Evolutionary conservation across 2,888 invertebrate species (phyloP), one percentile per base, ranked within the genome.

Genomic region (Orchesellides sinensis): DNA sequence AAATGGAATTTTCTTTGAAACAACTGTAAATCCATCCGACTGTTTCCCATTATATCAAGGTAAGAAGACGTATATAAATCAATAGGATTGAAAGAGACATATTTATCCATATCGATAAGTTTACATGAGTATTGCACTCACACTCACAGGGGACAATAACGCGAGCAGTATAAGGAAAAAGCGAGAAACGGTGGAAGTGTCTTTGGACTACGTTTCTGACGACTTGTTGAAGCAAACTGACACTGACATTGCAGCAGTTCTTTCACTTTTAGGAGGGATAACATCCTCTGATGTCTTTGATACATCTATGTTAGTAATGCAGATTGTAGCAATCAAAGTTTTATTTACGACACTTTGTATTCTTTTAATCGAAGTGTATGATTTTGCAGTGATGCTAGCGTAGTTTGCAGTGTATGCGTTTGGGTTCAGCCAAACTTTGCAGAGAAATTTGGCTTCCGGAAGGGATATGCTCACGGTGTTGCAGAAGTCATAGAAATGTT

Each of bases 351-450:
- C 21, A 6, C 5, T n/a, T 12, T 21, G 5, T 66, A n/a, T 10
- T 5, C 3, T 49, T 17, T 4, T 49, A 49, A 10, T 49, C 49
- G 4, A 49, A 17, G 21, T 56, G 12, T 59, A 14, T 59, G 29
- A 2, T 27, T 29, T 25, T 5, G 14, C 27, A 70, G 61, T 25
- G 29, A 14, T 12, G 3, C 29, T 0, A 68, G 40, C n/a, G 3
- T 8, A 2, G 19, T 68, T 10, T 86, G 86, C 27, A 27, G 75
- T 0, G 10, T 84, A 1, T 86, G 86, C 32, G 65, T 86, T 19
- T 85, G 84, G 85, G 45, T 85, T 6, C 83, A 85, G 66, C 80
- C 85, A 0, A 63, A 80, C 40, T 86, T 86, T 68, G 86, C 86
- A 4, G 63, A 84, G 14, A 79, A 32, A n/a, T 86, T 84, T 73